phyloP scores from a whole-genome alignment of 1,140 invertebrate genomes.

The Rhagoletis pomonella region DNA sequence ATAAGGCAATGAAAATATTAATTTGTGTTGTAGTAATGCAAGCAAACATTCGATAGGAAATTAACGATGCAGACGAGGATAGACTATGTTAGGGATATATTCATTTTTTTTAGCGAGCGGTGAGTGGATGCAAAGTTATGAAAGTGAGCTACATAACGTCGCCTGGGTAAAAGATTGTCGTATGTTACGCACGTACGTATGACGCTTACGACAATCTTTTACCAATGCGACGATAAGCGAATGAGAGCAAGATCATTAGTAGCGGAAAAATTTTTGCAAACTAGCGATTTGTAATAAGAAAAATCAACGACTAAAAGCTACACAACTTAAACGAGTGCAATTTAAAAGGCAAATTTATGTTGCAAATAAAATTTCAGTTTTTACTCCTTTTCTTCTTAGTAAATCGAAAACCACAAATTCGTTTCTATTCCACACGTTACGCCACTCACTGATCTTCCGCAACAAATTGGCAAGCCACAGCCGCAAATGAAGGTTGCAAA shows the following conservation, averaged over 20 bases:
- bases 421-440: background rate
- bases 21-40: background rate
- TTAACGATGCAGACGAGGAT: background rate
- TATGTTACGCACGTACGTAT: no score
- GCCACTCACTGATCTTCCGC: conserved; percentile 50
- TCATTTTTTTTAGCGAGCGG: background rate
- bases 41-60: conserved; percentile 17
- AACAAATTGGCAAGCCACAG: conserved; percentile 36
- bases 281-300: background rate
- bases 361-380: background rate
- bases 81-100: background rate
- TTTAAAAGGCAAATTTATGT: background rate
- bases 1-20: background rate
- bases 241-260: conserved; percentile 32
- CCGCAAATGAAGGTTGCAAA: conserved; percentile 47
- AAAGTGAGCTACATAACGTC: background rate
- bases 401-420: conserved; percentile 29
- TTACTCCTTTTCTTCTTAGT: background rate
- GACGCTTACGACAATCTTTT: no score
- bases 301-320: no score
- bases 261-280: background rate
- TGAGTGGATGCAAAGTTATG: background rate
- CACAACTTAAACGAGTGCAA: background rate
- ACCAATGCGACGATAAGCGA: no score
- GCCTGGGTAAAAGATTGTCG: no score